Evolutionary conservation across 2,113 vertebrate species (phyloP).

Genomic region (Archilochus colubris): DNA sequence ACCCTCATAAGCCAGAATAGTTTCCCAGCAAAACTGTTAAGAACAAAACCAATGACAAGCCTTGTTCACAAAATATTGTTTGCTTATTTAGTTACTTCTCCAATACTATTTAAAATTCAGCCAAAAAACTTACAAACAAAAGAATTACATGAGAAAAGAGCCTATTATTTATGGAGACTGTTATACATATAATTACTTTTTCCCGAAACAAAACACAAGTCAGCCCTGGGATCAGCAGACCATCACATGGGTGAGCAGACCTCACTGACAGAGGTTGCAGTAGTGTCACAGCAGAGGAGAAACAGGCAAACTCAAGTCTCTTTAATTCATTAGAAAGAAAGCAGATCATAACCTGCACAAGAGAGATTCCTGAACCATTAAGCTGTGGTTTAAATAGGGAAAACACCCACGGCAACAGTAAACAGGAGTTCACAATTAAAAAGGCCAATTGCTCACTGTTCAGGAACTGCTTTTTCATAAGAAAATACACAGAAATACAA

Average conservation of each 20-base stretch:
- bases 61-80: not conserved
- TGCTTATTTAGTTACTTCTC: not conserved
- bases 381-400: not conserved
- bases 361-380: not conserved
- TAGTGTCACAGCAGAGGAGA: not conserved
- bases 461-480: not conserved
- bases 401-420: constrained; percentile 12
- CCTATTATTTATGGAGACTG: constrained; percentile 13
- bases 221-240: constrained; percentile 10
- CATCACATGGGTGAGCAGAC: not conserved
- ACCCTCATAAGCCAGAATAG: constrained; percentile 2
- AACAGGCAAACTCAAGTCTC: not conserved
- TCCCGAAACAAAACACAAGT: constrained; percentile 9
- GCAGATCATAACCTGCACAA: not conserved
- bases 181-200: not conserved
- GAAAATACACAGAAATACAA: not conserved
- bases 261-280: not conserved
- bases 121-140: constrained; percentile 8
- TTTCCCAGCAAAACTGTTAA: constrained; percentile 6
- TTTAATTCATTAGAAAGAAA: not conserved
- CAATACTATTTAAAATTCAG: not conserved
- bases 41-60: constrained; percentile 12
- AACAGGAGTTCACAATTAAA: constrained; percentile 31
- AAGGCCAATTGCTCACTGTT: not conserved
- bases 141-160: not conserved